A percentile compares a stretch with the other conserved stretches of the same genome.
Evolutionary conservation across 2,113 vertebrate species (phyloP).

Genomic region (Actenoides hombroni): DNA sequence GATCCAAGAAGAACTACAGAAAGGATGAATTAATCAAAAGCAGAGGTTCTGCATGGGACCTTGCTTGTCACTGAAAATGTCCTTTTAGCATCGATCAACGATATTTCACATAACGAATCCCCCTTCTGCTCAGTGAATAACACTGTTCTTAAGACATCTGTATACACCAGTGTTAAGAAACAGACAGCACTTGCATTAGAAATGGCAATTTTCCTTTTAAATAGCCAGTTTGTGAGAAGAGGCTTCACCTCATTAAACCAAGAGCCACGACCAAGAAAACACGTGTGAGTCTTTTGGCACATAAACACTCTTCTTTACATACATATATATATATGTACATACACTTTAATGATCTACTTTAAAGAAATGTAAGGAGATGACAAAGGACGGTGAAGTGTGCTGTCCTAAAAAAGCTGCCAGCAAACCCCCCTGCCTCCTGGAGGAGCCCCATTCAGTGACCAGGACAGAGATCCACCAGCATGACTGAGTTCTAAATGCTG

Average conservation of each 20-base stretch:
- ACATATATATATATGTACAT: too few species aligned
- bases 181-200: not conserved
- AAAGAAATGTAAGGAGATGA: not conserved
- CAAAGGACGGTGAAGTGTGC: not conserved
- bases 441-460: not conserved
- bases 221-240: not conserved
- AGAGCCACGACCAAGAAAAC: not conserved
- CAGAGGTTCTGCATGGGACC: not conserved
- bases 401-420: not conserved
- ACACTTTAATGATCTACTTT: too few species aligned
- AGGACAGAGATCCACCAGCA: not conserved
- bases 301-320: not conserved
- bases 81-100: not conserved
- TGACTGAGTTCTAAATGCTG: not conserved
- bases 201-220: not conserved
- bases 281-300: not conserved
- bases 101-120: not conserved
- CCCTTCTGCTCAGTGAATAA: not conserved
- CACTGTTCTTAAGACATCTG: not conserved
- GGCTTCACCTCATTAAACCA: not conserved
- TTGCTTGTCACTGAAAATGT: too few species aligned
- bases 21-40: not conserved
- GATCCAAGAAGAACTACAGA: too few species aligned
- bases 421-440: not conserved
- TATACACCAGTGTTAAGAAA: not conserved